Conservation (phyloP, 2,888 invertebrate species). For the Drosophila prolongata region DNA sequence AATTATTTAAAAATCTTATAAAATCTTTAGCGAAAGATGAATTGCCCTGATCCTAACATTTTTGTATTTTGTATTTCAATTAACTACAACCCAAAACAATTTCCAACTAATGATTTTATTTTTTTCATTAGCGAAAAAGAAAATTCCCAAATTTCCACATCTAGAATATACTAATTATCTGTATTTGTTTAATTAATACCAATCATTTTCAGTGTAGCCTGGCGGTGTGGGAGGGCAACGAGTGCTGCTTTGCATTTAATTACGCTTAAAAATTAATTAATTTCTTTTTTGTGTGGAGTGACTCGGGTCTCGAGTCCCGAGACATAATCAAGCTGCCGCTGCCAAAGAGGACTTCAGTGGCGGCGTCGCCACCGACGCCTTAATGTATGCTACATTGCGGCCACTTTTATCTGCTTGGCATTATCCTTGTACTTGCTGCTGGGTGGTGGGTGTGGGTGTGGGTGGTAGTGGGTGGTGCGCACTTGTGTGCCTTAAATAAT, state of each 20-base stretch:
- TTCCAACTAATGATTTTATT: too few species aligned
- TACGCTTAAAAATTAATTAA: conserved; percentile 80
- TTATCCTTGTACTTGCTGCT: conserved; percentile 55
- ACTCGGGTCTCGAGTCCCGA: conserved; percentile 41
- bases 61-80: too few species aligned
- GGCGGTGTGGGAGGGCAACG: conserved; percentile 16
- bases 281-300: conserved; percentile 70
- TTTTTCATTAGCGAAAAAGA: too few species aligned
- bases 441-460: conserved; percentile 2
- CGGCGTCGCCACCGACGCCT: conserved; percentile 51
- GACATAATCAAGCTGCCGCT: conserved; percentile 73
- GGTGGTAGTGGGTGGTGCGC: conserved; percentile 32
- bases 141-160: too few species aligned
- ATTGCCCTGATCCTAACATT: too few species aligned
- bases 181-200: too few species aligned
- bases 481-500: conserved; percentile 76
- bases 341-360: conserved; percentile 39
- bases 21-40: too few species aligned
- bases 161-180: too few species aligned
- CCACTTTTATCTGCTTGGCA: conserved; percentile 67
- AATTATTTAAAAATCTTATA: too few species aligned
- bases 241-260: conserved; percentile 79
- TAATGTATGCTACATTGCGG: conserved; percentile 68
- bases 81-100: too few species aligned
- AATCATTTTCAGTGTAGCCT: conserved; percentile 14